Evolutionary conservation across 2,797 vertebrate genomes (phyloP), one percentile per base, ranked within the genome.

Genomic region (Eremophila alpestris): DNA sequence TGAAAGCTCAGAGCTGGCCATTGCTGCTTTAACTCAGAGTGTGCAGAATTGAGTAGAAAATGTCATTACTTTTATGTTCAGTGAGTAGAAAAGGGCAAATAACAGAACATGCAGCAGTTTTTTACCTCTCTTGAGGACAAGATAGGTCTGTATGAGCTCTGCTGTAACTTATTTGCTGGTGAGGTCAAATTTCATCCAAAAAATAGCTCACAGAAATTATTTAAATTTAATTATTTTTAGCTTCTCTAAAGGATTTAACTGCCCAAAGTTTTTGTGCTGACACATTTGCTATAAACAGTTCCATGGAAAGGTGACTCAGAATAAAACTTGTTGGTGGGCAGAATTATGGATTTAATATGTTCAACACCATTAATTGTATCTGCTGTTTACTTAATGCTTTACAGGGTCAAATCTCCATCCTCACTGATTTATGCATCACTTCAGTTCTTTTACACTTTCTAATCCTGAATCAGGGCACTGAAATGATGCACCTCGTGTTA

Each of bases 11-110:
- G 75, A 87, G 68, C 54, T 55, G 93, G 30, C 46, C 68, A 26
- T 48, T 64, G 40, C 71, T 80, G 40, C 82, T 71, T 83, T 81
- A 48, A 43, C 49, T 76, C 41, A 26, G 83, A 70, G 71, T 46
- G 19, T 78, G 75, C 62, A 87, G 58, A 95, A 89, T 65, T 52
- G 41, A 71, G 73, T 17, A 91, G 54, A 83, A 85, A 93, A 92
- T 77, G 38, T 29, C 45, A 68, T 85, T 87, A 45, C 32, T 87
- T 89, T 64, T 59, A 62, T 78, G 78, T 87, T 87, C 64, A 77
- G 58, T 81, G 69, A 76, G 79, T 0, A 2, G 79, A 92, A 91
- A 77, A 1, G 9, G 63, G 51, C 30, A 84, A 85, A 85, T 85
- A 51, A n/a, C 0, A 1, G 64, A 64, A 29, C 55, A 13, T 59